phyloP scores from a whole-genome alignment of 2,113 vertebrate species.

The Montifringilla adamsi region DNA sequence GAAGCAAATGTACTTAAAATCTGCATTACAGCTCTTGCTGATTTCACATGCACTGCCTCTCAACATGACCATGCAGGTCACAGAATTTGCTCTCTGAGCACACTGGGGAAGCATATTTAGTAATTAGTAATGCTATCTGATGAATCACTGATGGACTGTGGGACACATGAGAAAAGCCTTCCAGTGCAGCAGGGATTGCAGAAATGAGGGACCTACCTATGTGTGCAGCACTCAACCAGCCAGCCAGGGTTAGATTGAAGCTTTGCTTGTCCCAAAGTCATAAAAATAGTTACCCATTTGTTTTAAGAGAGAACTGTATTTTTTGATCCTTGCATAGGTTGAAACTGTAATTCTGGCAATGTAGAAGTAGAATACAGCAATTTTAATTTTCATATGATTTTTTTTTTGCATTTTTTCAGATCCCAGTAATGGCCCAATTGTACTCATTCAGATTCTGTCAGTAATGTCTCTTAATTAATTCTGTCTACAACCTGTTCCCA shows the following conservation, averaged over 20 bases:
- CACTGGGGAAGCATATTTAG: not conserved
- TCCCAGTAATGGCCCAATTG: rapidly evolving
- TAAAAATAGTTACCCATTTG: not conserved
- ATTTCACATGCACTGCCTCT: not conserved
- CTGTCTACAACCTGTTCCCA: not conserved
- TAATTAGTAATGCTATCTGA: not conserved
- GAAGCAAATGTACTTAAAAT: not conserved
- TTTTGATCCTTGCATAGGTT: not conserved
- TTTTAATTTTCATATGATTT: not conserved
- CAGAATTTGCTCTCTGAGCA: not conserved
- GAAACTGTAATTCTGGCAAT: not conserved
- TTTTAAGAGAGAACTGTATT: not conserved
- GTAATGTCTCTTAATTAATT: not conserved
- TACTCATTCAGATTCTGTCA: not conserved
- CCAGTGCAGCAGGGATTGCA: not conserved
- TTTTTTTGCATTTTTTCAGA: not conserved
- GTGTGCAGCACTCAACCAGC: not conserved
- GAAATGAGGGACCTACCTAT: not conserved
- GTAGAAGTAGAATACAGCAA: not conserved
- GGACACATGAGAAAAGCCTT: not conserved
- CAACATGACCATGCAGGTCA: rapidly evolving
- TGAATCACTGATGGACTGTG: not conserved
- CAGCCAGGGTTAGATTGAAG: not conserved
- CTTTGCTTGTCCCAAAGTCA: not conserved
- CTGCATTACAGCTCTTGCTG: not conserved